Evolutionary conservation across 1,140 invertebrate genomes (phyloP).

Genomic region (Cotesia glomerata): DNA sequence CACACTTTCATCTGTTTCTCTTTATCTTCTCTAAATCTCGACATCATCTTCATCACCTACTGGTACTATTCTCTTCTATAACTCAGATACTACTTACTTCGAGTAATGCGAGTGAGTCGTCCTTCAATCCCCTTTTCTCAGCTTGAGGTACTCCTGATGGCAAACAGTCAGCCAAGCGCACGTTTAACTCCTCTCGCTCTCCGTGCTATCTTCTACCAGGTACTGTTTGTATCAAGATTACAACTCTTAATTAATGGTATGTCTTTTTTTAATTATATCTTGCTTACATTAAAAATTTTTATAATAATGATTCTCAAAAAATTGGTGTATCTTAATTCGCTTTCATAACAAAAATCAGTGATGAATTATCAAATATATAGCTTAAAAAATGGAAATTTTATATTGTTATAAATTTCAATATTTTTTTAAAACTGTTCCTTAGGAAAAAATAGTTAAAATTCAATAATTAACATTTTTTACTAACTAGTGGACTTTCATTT

Average conservation of each 20-base stretch:
- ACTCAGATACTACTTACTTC: background rate
- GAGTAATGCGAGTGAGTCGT: background rate
- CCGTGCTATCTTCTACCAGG: constrained; percentile 3
- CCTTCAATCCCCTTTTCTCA: no score
- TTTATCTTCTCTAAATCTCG: background rate
- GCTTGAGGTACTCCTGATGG: background rate
- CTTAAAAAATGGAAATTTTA: no score
- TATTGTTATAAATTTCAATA: no score
- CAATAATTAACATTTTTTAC: no score
- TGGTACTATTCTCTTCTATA: background rate
- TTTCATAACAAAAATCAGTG: no score
- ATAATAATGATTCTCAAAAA: no score
- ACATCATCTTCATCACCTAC: no score
- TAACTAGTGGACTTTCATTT: no score
- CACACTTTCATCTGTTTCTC: background rate
- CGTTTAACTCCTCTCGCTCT: constrained; percentile 10
- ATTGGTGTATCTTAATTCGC: no score
- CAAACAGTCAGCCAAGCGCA: background rate
- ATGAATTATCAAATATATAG: no score
- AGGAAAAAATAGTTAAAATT: no score
- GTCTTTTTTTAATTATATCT: constrained; percentile 1
- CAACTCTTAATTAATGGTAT: background rate
- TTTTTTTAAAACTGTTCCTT: no score
- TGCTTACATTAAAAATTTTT: background rate
- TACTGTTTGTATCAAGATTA: constrained; percentile 2